Base-by-base conservation (phyloP, 2,888 invertebrate species). In the Cremastobaeus sp. region DNA sequence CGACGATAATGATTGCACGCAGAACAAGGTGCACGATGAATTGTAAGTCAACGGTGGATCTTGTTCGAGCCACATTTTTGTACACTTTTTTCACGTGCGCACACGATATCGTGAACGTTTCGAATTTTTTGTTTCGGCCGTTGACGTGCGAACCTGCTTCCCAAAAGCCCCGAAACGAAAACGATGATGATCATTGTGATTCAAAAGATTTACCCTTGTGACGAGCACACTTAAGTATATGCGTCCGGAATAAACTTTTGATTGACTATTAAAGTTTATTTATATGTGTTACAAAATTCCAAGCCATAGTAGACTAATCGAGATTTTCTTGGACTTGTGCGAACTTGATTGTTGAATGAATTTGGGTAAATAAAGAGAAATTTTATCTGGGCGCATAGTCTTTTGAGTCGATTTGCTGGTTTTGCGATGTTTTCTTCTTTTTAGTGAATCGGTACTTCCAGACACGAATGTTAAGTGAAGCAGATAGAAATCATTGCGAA, bases 381-480 rank as follows among this genome's bases (percentile, higher is more conserved):
- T 55, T 41, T 14, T 14, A 30, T 55, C 12, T 20, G n/a, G 25
- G 43, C 57, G 30, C 59, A 37, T 18, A 17, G 5, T 45, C 50
- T 52, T 52, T 34, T 35, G 59, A 59, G 47, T 60, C 48, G 54
- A 65, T 65, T 47, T 47, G 65, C 47, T 65, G 20, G 52, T 41
- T 45, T 59, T 66, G 54, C 65, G 50, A 48, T 48, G 35, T 52
- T 39, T 39, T 57, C 50, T 48, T 66, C 48, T 62, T 66, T 65
- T 59, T 43, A 35, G 30, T 43, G 43, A 70, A 60, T 62, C 54
- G 54, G 54, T 47, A 55, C 54, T 70, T 62, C 47, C 55, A 71
- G 30, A 45, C 14, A 30, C 8, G 48, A 47, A 17, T 39, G 28
- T 21, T 60, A 25, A 4, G 25, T 25, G 8, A 25, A 5, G 25